Evolutionary conservation across 2,888 invertebrate genomes (phyloP).

Genomic region (Mycalesis mineus): DNA sequence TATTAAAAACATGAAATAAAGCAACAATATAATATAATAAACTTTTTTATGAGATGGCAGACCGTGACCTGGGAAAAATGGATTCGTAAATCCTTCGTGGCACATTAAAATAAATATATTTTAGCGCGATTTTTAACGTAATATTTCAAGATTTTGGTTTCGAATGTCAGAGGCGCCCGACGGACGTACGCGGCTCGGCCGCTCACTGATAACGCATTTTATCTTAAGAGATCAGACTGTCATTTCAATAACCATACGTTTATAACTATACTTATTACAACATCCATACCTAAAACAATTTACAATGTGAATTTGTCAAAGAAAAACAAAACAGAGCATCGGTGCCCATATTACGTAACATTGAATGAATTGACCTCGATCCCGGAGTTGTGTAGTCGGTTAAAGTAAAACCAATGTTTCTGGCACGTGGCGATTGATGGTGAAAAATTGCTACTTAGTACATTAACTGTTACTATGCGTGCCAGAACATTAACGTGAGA

Average conservation of each 20-base stretch:
- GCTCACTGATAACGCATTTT: constrained; percentile 46
- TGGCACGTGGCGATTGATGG: too few relatives aligned
- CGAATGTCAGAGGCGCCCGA: constrained; percentile 39
- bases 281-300: constrained; percentile 72
- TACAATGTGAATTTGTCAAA: constrained; percentile 45
- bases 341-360: neutral
- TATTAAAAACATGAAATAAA: neutral
- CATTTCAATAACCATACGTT: constrained; percentile 71
- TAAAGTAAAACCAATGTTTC: too few relatives aligned
- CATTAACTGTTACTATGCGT: too few relatives aligned
- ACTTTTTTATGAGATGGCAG: too few relatives aligned
- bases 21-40: neutral
- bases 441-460: too few relatives aligned
- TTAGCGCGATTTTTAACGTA: constrained; percentile 27
- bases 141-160: constrained; percentile 18
- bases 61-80: too few relatives aligned
- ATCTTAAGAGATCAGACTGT: constrained; percentile 77
- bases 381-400: too few relatives aligned
- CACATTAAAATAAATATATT: constrained; percentile 13
- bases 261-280: constrained; percentile 70
- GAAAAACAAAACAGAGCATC: neutral
- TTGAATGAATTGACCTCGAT: neutral
- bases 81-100: too few relatives aligned
- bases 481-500: too few relatives aligned
- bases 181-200: constrained; percentile 40